Conservation (phyloP, 1,140 invertebrate genomes). For the Papilio helenus region DNA sequence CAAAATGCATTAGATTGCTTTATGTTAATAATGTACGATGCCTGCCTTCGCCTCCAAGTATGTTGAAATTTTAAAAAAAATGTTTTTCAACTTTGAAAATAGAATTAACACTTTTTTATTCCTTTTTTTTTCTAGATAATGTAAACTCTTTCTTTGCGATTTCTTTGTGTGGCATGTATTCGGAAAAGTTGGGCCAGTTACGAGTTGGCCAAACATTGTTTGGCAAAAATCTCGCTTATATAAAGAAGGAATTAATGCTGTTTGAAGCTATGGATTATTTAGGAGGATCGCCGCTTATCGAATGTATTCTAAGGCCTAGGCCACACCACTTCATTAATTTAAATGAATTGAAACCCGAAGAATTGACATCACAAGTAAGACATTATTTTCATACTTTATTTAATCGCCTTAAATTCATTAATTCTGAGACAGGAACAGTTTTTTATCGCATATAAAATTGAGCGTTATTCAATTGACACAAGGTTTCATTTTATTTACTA, state of each 20-base stretch:
- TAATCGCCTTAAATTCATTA: neutral
- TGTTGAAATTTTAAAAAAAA: constrained; percentile 45
- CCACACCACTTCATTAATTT: constrained; percentile 56
- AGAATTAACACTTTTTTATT: neutral
- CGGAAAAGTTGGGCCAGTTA: constrained; percentile 60
- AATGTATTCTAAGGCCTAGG: constrained; percentile 64
- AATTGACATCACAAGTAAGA: constrained; percentile 53
- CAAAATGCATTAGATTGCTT: constrained; percentile 61
- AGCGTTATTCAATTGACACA: too few relatives aligned
- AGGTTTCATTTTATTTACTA: too few relatives aligned
- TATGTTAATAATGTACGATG: constrained; percentile 68
- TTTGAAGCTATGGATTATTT: constrained; percentile 75
- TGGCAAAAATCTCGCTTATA: constrained; percentile 60
- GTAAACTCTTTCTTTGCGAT: constrained; percentile 62
- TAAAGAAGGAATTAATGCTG: constrained; percentile 71
- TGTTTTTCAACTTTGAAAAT: neutral
- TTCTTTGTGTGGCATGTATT: constrained; percentile 59
- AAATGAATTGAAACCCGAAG: constrained; percentile 34
- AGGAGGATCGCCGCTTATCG: constrained; percentile 60
- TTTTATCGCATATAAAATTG: too few relatives aligned
- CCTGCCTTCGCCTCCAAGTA: constrained; percentile 65
- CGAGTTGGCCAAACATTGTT: constrained; percentile 58
- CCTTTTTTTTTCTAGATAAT: constrained; percentile 64
- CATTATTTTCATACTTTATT: constrained; percentile 27
- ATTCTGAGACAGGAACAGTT: too few relatives aligned